Conservation (phyloP, 1,140 invertebrate genomes). For the Drosophila willistoni region DNA sequence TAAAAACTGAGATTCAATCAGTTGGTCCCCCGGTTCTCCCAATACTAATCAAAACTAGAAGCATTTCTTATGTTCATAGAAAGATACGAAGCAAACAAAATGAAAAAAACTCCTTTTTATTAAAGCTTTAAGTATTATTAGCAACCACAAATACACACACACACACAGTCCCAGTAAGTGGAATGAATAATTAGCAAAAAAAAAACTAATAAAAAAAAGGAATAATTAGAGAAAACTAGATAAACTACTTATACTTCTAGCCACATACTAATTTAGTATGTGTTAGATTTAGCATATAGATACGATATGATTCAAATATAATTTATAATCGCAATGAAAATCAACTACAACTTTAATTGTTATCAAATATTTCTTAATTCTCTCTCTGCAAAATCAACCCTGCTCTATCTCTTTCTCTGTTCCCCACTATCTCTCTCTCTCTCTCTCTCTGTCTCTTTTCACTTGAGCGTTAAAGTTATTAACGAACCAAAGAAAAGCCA, state of each 20-base stretch:
- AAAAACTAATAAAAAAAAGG: constrained; percentile 5
- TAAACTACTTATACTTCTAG: constrained; percentile 33
- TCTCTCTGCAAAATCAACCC: neutral
- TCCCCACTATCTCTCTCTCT: constrained; percentile 21
- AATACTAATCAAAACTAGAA: constrained; percentile 41
- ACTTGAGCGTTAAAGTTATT: constrained; percentile 30
- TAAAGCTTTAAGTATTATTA: constrained; percentile 40
- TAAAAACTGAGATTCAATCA: constrained; percentile 29
- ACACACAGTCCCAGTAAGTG: constrained; percentile 56
- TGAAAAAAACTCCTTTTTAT: neutral
- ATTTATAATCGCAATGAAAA: constrained; percentile 13
- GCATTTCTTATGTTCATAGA: constrained; percentile 37
- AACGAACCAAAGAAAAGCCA: constrained; percentile 70
- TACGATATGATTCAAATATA: constrained; percentile 7
- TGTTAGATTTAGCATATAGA: constrained; percentile 3
- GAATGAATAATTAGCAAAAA: constrained; percentile 64
- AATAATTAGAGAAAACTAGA: constrained; percentile 48
- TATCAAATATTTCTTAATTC: constrained; percentile 25
- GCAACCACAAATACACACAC: constrained; percentile 32
- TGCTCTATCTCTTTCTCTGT: neutral
- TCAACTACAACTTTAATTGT: constrained; percentile 4
- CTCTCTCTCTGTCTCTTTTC: neutral
- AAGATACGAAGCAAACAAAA: neutral
- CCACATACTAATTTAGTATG: constrained; percentile 21
- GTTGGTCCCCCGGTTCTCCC: neutral